Base-by-base conservation (phyloP, 2,888 invertebrate genomes). In the Heliconius hortense region DNA sequence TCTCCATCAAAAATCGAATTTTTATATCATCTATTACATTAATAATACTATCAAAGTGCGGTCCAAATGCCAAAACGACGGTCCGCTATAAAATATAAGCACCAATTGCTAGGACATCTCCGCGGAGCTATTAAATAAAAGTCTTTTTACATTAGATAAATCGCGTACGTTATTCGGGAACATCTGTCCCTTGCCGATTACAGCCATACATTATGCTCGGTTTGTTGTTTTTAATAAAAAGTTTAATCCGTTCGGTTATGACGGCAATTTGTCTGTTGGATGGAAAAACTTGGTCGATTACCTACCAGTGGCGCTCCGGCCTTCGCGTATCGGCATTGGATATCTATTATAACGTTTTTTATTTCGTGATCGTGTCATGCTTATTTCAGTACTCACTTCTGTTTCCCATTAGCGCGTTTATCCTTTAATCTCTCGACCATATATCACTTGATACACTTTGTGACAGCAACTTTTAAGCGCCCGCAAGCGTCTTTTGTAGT, bases 141-240 rank as follows among this genome's bases (percentile, higher is more conserved):
- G 91, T 92, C 89, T 91, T 92, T 93, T 90, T 91, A 89, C 92
- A 92, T 94, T 93, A 93, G 93, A 94, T 92, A 93, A 93, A 94
- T 93, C 90, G 93, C 88, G 83, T 83, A 85, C 90, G 93, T 91
- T 91, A 91, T 92, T 92, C 88, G 90, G 91, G 88, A 91, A 90
- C 93, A 94, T 93, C 92, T 94, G 93, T 93, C 92, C 92, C 92
- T 88, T 89, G 88, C 90, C 91, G 92, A 93, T 93, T 92, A 92
- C 91, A 88, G 86, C 90, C 89, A 91, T 92, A 93, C 93, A 93
- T 93, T 93, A 93, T 93, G 89, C 93, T 88, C 91, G 90, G 93
- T 93, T 93, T 93, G 93, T 93, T 93, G 93, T 93, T 93, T 93
- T 93, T 93, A 93, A 93, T 93, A 93, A 93, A 93, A 93, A 93